Evolutionary conservation across 2,888 invertebrate species (phyloP), one percentile per base, ranked within the genome.

Genomic region (Eupithecia vulgata): DNA sequence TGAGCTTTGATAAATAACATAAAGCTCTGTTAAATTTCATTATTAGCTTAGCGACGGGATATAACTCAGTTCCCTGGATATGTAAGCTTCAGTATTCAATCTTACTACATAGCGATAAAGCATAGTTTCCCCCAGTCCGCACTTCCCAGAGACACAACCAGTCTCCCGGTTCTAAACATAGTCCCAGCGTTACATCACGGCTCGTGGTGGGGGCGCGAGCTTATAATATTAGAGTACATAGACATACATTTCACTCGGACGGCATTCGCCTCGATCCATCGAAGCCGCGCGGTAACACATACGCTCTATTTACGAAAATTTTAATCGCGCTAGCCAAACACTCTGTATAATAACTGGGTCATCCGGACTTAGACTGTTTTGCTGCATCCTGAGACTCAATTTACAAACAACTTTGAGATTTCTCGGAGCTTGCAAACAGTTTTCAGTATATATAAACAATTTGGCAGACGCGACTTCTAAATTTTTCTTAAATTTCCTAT

Each of bases 221-320:
- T 93, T 94, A 92, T 93, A 94, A 94, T 94, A 94, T 94, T 92
- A 93, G 93, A 93, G 91, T 91, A 91, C 92, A 92, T 90, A 92
- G 91, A 88, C 90, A 92, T 91, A 91, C 89, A 91, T 93, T 94
- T 93, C 89, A 92, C 91, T 91, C 91, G 88, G 87, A 82, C 89
- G 87, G 88, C 94, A 94, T 89, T 93, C 93, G 89, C 91, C 90
- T 87, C 89, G 88, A 89, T 85, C 85, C 87, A 84, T 84, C 91
- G 82, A 85, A 81, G 84, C 87, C 90, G 89, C 82, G 82, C 90
- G 91, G 90, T 88, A 88, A 85, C 82, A 3, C 48, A 87, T 92
- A 91, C 90, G 92, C 90, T 81, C 77, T 78, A 82, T 84, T 80
- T 77, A 67, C 74, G 75, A 70, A 68, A 82, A 78, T 86, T 78